Percentiles rank a stretch among this genome's conserved stretches.
Conservation (phyloP, 1,140 invertebrate genomes). For the Armadillidium nasatum region DNA sequence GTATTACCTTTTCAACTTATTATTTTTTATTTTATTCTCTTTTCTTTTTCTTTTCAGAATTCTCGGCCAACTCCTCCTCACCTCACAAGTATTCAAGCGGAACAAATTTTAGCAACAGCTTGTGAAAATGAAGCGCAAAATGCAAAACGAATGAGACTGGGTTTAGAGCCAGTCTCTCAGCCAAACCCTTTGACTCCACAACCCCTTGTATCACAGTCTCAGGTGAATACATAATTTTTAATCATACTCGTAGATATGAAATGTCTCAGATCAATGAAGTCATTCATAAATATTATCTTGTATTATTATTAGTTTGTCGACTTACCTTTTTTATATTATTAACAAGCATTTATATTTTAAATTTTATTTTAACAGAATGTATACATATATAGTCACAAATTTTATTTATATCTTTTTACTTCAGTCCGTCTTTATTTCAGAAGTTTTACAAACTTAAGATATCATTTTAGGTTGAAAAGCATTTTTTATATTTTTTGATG, state of each 20-base stretch:
- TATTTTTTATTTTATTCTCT: no score
- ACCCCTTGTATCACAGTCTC: constrained; percentile 17
- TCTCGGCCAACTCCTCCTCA: constrained; percentile 89
- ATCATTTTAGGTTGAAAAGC: no score
- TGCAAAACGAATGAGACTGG: constrained; percentile 90
- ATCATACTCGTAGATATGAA: not conserved
- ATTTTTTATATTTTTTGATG: no score
- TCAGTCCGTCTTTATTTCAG: no score
- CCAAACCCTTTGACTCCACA: constrained; percentile 50
- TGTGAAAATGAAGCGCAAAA: constrained; percentile 96
- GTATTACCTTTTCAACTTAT: no score
- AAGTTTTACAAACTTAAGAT: no score
- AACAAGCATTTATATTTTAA: no score
- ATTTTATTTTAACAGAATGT: no score
- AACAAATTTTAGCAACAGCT: constrained; percentile 88
- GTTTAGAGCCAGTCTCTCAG: constrained; percentile 87
- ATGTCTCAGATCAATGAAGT: not conserved
- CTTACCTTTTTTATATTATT: not conserved
- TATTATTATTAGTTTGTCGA: not conserved
- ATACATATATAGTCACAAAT: no score
- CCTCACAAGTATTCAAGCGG: constrained; percentile 90
- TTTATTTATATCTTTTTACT: no score
- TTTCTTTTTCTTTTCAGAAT: constrained; percentile 54
- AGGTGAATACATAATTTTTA: constrained; percentile 10
- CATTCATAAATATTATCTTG: not conserved